phyloP scores from a whole-genome alignment of 2,888 invertebrate genomes.

The Agelastica alni region DNA sequence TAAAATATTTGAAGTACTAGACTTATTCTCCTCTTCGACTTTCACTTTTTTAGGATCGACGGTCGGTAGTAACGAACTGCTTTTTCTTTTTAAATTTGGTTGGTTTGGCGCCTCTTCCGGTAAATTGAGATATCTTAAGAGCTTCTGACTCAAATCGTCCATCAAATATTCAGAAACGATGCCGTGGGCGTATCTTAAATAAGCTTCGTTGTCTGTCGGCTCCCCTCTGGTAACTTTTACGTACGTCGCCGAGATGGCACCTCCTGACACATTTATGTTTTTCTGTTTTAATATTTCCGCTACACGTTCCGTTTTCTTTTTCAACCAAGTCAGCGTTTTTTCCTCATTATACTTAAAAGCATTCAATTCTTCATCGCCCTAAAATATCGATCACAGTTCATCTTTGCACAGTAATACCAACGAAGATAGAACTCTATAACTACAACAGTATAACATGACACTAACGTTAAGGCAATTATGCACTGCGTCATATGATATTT shows the following conservation, averaged over 20 bases:
- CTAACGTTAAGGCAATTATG: no score
- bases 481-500: no score
- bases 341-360: slow-evolving; percentile 85
- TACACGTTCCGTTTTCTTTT: slow-evolving; percentile 70
- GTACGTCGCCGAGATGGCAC: slow-evolving; percentile 77
- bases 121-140: slow-evolving; percentile 69
- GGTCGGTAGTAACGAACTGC: slow-evolving; percentile 46
- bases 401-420: no score
- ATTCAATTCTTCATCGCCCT: slow-evolving; percentile 70
- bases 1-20: slow-evolving; percentile 53
- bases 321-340: slow-evolving; percentile 75
- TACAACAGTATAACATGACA: no score
- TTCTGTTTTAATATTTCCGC: slow-evolving; percentile 68
- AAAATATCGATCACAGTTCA: no score
- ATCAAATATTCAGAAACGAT: slow-evolving; percentile 79
- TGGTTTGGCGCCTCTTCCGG: slow-evolving; percentile 61
- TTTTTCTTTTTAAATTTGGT: slow-evolving; percentile 62
- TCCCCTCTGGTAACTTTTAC: slow-evolving; percentile 62
- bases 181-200: slow-evolving; percentile 75
- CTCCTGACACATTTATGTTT: slow-evolving; percentile 74
- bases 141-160: slow-evolving; percentile 67
- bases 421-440: no score
- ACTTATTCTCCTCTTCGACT: slow-evolving; percentile 51
- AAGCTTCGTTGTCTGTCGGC: slow-evolving; percentile 62
- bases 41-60: slow-evolving; percentile 52